Base-by-base conservation (phyloP, 2,888 invertebrate species). In the Drosophila testacea region DNA sequence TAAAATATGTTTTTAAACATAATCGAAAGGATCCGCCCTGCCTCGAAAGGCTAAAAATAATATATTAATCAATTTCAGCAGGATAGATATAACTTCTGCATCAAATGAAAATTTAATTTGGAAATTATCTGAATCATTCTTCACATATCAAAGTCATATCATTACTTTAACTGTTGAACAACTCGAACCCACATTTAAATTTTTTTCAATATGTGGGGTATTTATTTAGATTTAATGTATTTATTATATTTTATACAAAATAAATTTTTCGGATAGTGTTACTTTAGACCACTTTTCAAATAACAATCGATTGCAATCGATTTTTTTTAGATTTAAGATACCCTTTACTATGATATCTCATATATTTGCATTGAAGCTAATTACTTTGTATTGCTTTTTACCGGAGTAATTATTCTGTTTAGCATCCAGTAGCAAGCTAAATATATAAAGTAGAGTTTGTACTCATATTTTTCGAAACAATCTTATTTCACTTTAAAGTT, bases 141-240 rank as follows among this genome's bases (percentile, higher is more conserved):
- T 16, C 16, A 16, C 41, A 4, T 9, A 36, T 10, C 36, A 11
- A 36, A 4, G 36, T 42, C 22, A 16, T 22, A 9, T 22, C 22
- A 22, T 42, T 4, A n/a, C 13, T 47, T 32, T 13, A 50, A 50
- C 11, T 34, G 16, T 30, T 4, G 11, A 13, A 27, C 10, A 44
- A 44, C 44, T 27, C 27, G 27, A n/a, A 39, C 3, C 7, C 13
- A 39, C 7, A 7, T 7, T 41, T 44, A 34, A 10, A 16, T 16
- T 34, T 9, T 4, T 11, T 16, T 13, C n/a, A 41, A 28, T 9
- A 34, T 22, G 22, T 22, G 22, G 22, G 2, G 2, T 36, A 34
- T 50, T 50, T 36, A 50, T 34, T n/a, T 32, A 28, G 47, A n/a
- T 22, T 48, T 11, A 50, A 16, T 32, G 4, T 7, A 47, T 47